Conservation (phyloP, 2,113 vertebrate species). For the Vanacampus margaritifer region DNA sequence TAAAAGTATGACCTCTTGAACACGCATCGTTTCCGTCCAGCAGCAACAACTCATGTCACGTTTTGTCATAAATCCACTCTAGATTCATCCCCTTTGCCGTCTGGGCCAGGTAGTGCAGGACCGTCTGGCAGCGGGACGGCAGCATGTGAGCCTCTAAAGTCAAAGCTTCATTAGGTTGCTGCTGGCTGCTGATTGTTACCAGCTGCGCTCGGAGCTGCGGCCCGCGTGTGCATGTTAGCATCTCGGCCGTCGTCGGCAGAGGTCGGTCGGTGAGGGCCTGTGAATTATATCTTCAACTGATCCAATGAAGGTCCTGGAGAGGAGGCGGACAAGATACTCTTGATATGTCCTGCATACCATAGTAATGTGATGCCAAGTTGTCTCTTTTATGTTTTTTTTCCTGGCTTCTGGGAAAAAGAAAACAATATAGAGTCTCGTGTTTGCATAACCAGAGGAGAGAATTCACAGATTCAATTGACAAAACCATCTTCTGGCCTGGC, state of each 20-base stretch:
- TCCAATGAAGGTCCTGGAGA: slow-evolving; percentile 60
- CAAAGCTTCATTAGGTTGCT: slow-evolving; percentile 59
- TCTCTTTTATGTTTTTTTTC: slow-evolving; percentile 20
- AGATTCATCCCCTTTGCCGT: slow-evolving; percentile 35
- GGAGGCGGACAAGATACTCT: slow-evolving; percentile 40
- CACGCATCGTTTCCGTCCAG: slow-evolving; percentile 26
- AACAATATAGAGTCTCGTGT: slow-evolving; percentile 29
- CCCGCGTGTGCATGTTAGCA: slow-evolving; percentile 12
- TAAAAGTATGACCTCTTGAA: slow-evolving; percentile 50
- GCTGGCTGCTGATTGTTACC: slow-evolving; percentile 64
- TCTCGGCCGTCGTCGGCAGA: slow-evolving; percentile 9
- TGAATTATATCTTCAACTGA: slow-evolving; percentile 64
- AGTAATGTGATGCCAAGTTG: slow-evolving; percentile 38
- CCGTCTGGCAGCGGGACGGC: slow-evolving; percentile 41
- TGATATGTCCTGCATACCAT: slow-evolving; percentile 20
- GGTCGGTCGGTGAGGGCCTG: slow-evolving; percentile 32
- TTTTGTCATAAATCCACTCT: slow-evolving; percentile 45
- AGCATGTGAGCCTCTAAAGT: slow-evolving; percentile 49
- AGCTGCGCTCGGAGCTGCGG: slow-evolving; percentile 56
- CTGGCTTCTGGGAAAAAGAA: slow-evolving; percentile 16
- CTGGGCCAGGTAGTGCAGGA: slow-evolving; percentile 49
- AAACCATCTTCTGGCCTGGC: slow-evolving; percentile 6
- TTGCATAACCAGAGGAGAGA: slow-evolving; percentile 13
- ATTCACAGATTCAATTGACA: not conserved
- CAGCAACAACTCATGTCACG: slow-evolving; percentile 48